These are phyloP conservation scores for Trichopoda pennipes DNA, from an alignment of 2,888 invertebrate genomes.

Conservation along the genomic window DNA sequence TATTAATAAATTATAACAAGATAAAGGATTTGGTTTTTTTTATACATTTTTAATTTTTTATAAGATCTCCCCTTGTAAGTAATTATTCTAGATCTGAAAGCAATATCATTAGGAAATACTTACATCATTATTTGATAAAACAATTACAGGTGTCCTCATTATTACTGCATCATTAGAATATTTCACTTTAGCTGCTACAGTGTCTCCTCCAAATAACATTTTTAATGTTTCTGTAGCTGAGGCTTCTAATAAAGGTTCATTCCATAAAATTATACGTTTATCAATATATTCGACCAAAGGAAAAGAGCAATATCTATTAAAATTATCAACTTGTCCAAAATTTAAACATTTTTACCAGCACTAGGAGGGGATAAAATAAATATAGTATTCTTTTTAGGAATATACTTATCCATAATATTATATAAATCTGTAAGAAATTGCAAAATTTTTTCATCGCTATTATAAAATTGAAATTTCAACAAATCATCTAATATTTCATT, in stretches of 20 bases:
- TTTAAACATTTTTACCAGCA: constrained; percentile 43
- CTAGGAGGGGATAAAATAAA: constrained; percentile 48
- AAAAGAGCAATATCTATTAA: constrained; percentile 53
- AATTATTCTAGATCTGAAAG: constrained; percentile 37
- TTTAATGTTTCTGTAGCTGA: constrained; percentile 44
- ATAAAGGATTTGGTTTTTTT: constrained; percentile 37
- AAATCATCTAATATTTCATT: constrained; percentile 32
- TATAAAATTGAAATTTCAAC: constrained; percentile 36
- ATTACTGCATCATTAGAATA: constrained; percentile 49
- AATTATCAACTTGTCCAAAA: constrained; percentile 51
- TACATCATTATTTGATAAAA: constrained; percentile 57
- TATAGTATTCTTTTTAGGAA: constrained; percentile 43
- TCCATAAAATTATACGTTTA: constrained; percentile 44
- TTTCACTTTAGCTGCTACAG: constrained; percentile 46
- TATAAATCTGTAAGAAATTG: constrained; percentile 30
- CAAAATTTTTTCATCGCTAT: constrained; percentile 3
- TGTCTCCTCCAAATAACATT: constrained; percentile 35
- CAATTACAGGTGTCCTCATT: constrained; percentile 50
- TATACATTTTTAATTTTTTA: constrained; percentile 21
- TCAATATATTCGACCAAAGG: constrained; percentile 52
- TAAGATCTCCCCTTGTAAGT: constrained; percentile 3
- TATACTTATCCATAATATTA: constrained; percentile 24
- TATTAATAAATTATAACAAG: constrained; percentile 11
- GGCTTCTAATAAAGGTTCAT: constrained; percentile 39
- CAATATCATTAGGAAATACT: constrained; percentile 45